Conservation (phyloP, 2,113 vertebrate species). For the Pteropus alecto region DNA sequence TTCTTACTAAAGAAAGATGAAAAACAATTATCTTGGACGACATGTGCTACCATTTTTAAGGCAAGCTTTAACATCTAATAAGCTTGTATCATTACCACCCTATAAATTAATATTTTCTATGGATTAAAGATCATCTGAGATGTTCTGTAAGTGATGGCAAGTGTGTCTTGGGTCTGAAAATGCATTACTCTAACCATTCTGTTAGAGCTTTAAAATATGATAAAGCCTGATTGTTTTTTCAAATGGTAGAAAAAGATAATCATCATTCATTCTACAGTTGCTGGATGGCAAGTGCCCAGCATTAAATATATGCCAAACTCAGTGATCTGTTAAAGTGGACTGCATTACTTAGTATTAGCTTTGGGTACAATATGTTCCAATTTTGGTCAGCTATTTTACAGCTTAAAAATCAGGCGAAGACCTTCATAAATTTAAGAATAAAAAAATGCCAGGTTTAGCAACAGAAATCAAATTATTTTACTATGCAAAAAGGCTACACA, state of each 20-base stretch:
- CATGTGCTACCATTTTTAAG: background rate
- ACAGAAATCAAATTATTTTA: background rate
- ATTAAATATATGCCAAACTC: constrained; percentile 6
- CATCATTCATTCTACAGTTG: constrained; percentile 37
- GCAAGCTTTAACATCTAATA: background rate
- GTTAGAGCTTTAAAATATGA: constrained; percentile 1
- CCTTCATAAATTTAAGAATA: background rate
- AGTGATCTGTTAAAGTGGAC: constrained; percentile 30
- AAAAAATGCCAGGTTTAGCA: background rate
- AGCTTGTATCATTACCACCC: background rate
- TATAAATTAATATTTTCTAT: background rate
- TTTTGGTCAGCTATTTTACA: constrained; percentile 28
- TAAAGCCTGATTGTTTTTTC: background rate
- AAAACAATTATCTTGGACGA: constrained; percentile 6
- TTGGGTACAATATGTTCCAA: background rate
- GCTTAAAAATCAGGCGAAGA: constrained; percentile 30
- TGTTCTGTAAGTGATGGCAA: background rate
- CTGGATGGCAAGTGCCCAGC: background rate
- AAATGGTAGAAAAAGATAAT: background rate
- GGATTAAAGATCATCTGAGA: background rate
- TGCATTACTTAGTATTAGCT: constrained; percentile 9
- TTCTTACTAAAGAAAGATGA: background rate
- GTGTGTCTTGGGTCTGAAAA: background rate
- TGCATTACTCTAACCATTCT: background rate
- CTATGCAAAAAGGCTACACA: background rate